These are phyloP conservation scores for Agrotis segetum DNA, from an alignment of 2,888 invertebrate species.

Conservation along the genomic window DNA sequence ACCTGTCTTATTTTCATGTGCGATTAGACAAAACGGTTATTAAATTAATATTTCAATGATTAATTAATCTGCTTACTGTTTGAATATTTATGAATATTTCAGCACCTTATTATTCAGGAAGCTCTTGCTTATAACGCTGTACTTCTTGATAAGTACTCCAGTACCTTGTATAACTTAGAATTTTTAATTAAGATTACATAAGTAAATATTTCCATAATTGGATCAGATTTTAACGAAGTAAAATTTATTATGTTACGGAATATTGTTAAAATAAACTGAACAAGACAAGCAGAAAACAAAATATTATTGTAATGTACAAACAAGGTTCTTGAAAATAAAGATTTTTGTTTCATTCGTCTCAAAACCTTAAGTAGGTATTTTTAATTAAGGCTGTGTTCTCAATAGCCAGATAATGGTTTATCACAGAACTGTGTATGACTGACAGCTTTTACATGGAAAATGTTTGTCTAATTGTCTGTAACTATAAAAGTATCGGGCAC, in stretches of 20 bases:
- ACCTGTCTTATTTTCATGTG: not conserved
- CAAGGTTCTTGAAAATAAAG: not conserved
- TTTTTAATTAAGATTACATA: slow-evolving; percentile 39
- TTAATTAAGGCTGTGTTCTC: not conserved
- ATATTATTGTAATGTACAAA: not conserved
- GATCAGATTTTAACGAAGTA: slow-evolving; percentile 13
- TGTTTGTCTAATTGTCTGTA: not conserved
- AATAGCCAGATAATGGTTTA: not conserved
- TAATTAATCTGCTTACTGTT: slow-evolving; percentile 53
- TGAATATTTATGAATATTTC: slow-evolving; percentile 57
- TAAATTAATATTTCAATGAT: slow-evolving; percentile 58
- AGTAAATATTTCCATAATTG: slow-evolving; percentile 31
- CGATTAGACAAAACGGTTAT: slow-evolving; percentile 35
- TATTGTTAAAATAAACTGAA: slow-evolving; percentile 11
- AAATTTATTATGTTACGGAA: not conserved
- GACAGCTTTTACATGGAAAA: not conserved
- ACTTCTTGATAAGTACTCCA: slow-evolving; percentile 23
- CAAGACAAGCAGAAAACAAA: slow-evolving; percentile 4
- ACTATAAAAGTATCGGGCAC: too few relatives aligned
- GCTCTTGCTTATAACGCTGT: slow-evolving; percentile 24
- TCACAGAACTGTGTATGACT: not conserved
- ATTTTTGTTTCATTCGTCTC: not conserved
- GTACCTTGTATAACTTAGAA: slow-evolving; percentile 18
- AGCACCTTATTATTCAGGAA: slow-evolving; percentile 45
- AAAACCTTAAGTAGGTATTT: not conserved